A percentile compares a stretch with the other conserved stretches of the same genome.
phyloP scores from a whole-genome alignment of 2,888 invertebrate genomes.

The Ptychoptera albimana region DNA sequence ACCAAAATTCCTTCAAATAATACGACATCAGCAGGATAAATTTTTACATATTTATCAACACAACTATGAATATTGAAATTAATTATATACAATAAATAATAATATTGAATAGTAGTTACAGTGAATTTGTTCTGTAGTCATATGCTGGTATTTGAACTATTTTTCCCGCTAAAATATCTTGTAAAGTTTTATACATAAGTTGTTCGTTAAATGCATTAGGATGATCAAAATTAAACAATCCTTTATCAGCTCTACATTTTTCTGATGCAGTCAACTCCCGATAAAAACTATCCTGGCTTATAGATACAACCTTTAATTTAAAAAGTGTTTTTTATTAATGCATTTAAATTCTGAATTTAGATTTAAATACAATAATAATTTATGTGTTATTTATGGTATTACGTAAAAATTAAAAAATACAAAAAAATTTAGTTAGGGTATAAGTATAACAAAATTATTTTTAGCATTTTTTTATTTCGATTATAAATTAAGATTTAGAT shows the following conservation, averaged over 20 bases:
- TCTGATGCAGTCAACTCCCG: conserved; percentile 68
- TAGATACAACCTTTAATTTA: conserved; percentile 84
- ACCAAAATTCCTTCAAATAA: conserved; percentile 95
- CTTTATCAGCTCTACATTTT: conserved; percentile 65
- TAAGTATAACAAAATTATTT: too few relatives aligned
- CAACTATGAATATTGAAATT: conserved; percentile 27
- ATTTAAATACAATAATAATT: not conserved
- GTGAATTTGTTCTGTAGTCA: conserved; percentile 80
- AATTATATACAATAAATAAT: not conserved
- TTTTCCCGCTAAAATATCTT: conserved; percentile 68
- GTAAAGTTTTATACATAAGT: conserved; percentile 62
- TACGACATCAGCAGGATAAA: conserved; percentile 94
- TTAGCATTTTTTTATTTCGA: too few relatives aligned
- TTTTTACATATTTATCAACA: conserved; percentile 52
- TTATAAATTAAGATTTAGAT: too few relatives aligned
- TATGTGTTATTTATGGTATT: too few relatives aligned
- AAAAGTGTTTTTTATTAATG: too few relatives aligned
- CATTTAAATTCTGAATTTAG: too few relatives aligned
- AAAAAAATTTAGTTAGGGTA: too few relatives aligned
- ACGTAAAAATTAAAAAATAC: too few relatives aligned
- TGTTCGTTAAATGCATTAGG: conserved; percentile 93
- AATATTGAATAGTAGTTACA: conserved; percentile 37
- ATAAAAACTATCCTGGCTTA: conserved; percentile 97
- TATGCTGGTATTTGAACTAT: conserved; percentile 85
- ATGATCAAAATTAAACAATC: conserved; percentile 97